Evolutionary conservation across 2,797 vertebrate genomes (phyloP).

Genomic region (Potorous gilbertii): DNA sequence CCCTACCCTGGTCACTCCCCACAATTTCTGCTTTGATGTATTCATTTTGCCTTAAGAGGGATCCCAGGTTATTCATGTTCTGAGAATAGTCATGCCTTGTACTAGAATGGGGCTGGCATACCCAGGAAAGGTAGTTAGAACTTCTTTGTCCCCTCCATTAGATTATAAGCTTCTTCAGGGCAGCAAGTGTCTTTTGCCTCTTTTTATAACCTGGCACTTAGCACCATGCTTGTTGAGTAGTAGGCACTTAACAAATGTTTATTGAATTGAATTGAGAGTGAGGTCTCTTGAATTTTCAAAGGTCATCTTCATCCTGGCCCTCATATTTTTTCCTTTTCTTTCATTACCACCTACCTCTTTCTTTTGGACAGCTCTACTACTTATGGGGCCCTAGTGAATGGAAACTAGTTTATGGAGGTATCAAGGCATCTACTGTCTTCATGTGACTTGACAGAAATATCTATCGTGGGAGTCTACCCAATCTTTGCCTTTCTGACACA

Average conservation of each 20-base stretch:
- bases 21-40: not conserved
- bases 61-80: not conserved
- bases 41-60: not conserved
- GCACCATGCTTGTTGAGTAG: not conserved
- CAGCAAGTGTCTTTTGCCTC: not conserved
- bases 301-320: not conserved
- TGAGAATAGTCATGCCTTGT: not conserved
- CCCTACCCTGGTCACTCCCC: too few species aligned
- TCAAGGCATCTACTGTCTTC: accelerated
- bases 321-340: constrained; percentile 18
- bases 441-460: not conserved
- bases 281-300: constrained; percentile 4
- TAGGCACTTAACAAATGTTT: not conserved
- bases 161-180: not conserved
- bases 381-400: not conserved
- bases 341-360: not conserved
- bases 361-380: not conserved
- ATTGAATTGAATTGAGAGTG: not conserved
- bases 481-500: constrained; percentile 18
- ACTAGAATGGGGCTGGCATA: not conserved
- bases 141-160: not conserved
- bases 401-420: constrained; percentile 11
- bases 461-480: constrained; percentile 27
- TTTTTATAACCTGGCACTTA: not conserved
- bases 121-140: not conserved